Evolutionary conservation across 2,113 vertebrate genomes (phyloP).

Genomic region (Coryphaenoides rupestris): DNA sequence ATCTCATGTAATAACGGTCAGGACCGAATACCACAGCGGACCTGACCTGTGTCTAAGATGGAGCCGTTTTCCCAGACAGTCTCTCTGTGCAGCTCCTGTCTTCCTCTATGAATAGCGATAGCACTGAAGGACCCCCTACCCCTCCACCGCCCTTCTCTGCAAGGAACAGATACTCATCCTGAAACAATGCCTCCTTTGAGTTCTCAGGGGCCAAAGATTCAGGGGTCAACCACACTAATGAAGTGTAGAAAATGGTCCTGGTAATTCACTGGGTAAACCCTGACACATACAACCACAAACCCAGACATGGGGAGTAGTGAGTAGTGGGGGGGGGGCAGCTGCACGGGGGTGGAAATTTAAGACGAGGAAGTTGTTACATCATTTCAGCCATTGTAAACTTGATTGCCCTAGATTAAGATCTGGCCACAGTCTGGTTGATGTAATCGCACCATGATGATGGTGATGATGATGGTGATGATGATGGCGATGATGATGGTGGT

Average conservation of each 20-base stretch:
- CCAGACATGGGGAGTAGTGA: too few relatives aligned
- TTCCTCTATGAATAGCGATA: too few relatives aligned
- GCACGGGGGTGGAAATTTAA: too few relatives aligned
- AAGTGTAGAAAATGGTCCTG: constrained; percentile 19
- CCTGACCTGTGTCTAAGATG: too few relatives aligned
- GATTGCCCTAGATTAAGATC: not conserved
- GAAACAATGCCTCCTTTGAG: constrained; percentile 27
- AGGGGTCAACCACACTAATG: constrained; percentile 25
- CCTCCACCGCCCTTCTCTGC: too few relatives aligned
- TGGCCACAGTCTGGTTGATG: constrained; percentile 9
- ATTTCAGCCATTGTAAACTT: not conserved
- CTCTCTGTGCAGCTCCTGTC: too few relatives aligned
- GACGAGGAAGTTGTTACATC: not conserved
- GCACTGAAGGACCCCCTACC: too few relatives aligned
- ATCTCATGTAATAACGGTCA: too few relatives aligned
- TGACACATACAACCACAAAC: not conserved
- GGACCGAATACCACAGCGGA: too few relatives aligned
- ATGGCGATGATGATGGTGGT: too few relatives aligned
- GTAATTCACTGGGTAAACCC: constrained; percentile 19
- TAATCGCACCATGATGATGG: constrained; percentile 21
- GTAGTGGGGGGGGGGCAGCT: too few relatives aligned
- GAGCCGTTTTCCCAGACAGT: too few relatives aligned
- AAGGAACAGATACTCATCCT: not conserved
- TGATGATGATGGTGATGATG: not conserved
- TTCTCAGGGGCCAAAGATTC: constrained; percentile 10